phyloP scores from a whole-genome alignment of 2,113 vertebrate species.

The Apeltes quadracus region DNA sequence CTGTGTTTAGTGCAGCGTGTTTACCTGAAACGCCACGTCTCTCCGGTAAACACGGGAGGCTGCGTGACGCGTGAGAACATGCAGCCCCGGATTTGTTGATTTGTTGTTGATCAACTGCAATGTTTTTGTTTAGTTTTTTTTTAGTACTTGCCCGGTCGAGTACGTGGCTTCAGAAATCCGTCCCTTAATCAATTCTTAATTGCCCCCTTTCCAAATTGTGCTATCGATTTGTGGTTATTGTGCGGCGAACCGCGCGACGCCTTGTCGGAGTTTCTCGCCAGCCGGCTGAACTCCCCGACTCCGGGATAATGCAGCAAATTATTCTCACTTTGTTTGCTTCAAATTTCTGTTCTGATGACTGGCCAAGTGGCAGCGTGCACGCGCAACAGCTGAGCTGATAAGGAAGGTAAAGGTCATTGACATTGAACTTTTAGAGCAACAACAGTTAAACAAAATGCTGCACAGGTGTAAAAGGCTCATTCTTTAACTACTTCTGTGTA shows the following conservation, averaged over 20 bases:
- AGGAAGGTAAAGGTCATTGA: background rate
- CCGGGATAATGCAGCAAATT: background rate
- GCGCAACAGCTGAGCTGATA: background rate
- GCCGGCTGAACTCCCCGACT: background rate
- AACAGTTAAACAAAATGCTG: background rate
- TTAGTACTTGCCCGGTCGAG: background rate
- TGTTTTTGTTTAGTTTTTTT: background rate
- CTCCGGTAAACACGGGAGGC: conserved; percentile 15
- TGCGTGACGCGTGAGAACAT: background rate
- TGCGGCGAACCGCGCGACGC: background rate
- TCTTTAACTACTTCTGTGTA: background rate
- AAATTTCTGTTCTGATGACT: too few species aligned
- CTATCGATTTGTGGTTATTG: background rate
- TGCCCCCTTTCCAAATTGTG: background rate
- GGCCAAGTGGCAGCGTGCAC: background rate
- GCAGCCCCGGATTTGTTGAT: background rate
- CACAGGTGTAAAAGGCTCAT: background rate
- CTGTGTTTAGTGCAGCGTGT: conserved; percentile 15
- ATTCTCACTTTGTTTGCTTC: background rate
- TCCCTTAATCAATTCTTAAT: background rate
- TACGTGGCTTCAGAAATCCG: background rate
- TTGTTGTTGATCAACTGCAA: background rate
- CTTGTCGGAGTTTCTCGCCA: background rate
- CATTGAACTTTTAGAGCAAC: background rate
- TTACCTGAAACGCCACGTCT: background rate